Base-by-base conservation (phyloP, 2,797 vertebrate genomes). In the Takifugu ocellatus region DNA sequence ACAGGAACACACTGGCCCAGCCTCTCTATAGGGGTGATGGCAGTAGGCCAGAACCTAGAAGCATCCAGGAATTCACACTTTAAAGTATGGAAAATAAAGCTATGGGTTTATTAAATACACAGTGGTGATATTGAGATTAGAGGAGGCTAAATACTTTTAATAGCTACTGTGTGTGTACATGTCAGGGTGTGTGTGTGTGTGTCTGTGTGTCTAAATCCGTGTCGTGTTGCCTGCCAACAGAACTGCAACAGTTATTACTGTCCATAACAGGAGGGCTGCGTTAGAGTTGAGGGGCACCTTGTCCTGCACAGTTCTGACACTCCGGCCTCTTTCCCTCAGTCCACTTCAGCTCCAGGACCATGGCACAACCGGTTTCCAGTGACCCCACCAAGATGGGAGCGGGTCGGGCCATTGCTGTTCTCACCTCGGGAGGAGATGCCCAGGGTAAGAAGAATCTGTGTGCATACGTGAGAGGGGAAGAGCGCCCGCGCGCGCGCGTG, bases 351-450 rank as follows among this genome's bases (percentile, higher is more conserved):
- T 63, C 74, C 62, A 60, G 57, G 61, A 75, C 66, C 56, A 92
- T 91, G 89, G 81, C 83, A 48, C 66, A 84, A 46, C 1, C 21
- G 3, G 42, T 21, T 63, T 5, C 56, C 5, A 15, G 31, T 3
- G 89, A 88, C 31, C 62, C 82, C 48, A 87, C 83, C 56, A 91
- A 76, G 56, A 89, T 94, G 89, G 95, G 95, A 4, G n/a, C 59
- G 1, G 95, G 95, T 81, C 93, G 89, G 74, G 92, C 95, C 25
- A 97, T 97, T 1, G 95, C 95, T 0, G 94, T 97, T 56, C 86
- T 97, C 82, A 97, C 95, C 45, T 96, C 94, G 0, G 95, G 95
- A 47, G 94, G 95, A 24, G 95, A 97, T 78, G 94, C 95, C 74
- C 94, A 97, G 90, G 94, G 95, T 96, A 83, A 92, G 93, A 77